These are phyloP conservation scores for Idaea straminata DNA, from an alignment of 2,888 invertebrate species.

Conservation along the genomic window DNA sequence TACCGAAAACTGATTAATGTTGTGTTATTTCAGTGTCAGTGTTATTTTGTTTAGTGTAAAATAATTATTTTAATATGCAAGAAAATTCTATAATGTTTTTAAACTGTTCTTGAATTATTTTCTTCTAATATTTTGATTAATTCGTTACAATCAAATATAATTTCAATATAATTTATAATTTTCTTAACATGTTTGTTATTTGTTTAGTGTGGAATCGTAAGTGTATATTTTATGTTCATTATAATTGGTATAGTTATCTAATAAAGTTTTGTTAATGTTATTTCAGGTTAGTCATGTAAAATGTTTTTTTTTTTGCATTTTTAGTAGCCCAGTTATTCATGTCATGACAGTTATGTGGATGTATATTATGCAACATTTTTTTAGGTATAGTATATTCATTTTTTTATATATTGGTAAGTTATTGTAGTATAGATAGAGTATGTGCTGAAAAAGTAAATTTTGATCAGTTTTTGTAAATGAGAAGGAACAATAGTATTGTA, in stretches of 20 bases:
- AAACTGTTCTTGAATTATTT: too few species aligned
- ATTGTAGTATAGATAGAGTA: neutral
- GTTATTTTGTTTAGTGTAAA: constrained; percentile 12
- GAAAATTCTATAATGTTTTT: too few species aligned
- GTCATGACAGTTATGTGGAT: neutral
- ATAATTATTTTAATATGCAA: neutral
- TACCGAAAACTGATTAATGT: constrained; percentile 54
- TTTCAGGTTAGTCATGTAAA: neutral
- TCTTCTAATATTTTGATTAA: too few species aligned
- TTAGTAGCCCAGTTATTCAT: neutral
- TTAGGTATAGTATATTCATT: neutral
- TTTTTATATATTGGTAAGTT: neutral
- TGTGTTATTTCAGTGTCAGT: constrained; percentile 17
- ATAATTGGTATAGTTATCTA: neutral
- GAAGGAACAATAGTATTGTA: too few species aligned
- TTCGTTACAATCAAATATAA: too few species aligned
- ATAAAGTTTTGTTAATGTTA: neutral
- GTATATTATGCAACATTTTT: neutral
- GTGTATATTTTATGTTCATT: neutral
- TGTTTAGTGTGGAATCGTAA: neutral
- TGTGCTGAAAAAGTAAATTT: neutral
- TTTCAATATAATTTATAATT: too few species aligned
- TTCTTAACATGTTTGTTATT: neutral
- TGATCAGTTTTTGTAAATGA: neutral
- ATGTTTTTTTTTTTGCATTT: neutral